Evolutionary conservation across 2,797 vertebrate species (phyloP), one percentile per base, ranked within the genome.

Genomic region (Sebastes trivittatus): DNA sequence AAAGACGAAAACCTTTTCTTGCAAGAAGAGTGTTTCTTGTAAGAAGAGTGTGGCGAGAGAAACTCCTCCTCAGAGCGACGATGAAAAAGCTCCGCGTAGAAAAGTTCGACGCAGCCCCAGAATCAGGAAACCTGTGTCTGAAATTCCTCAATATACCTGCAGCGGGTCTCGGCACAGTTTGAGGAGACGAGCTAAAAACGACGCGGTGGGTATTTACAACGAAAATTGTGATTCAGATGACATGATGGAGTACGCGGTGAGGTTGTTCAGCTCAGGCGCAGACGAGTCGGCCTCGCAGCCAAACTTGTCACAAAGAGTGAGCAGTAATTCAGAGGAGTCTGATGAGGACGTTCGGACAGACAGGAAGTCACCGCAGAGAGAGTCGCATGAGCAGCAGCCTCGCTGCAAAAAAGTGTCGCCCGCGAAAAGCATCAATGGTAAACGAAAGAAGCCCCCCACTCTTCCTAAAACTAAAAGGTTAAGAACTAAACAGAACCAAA

Each of bases 201-300:
- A 82, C 1, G 87, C 75, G 0, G 87, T 92, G 29, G 92, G 93
- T 0, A 92, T 94, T 6, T 94, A 94, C 9, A 92, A 92, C 5
- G 92, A 94, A 52, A 87, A 81, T 11, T 85, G 82, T 0, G 90
- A 93, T 36, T 94, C 92, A 0, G 94, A 91, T 0, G 89, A 91
- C n/a, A 8, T 86, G 56, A 71, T 92, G 54, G 91, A 90, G 42
- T 90, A 77, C 0, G 85, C 71, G 0, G 59, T 59, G 56, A 86
- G 72, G 75, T 6, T 84, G 71, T 91, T 79, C 59, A 92, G 81
- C 68, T 89, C 88, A 0, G 88, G 88, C 0, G 76, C 67, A 0
- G 90, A 87, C 0, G 78, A 93, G 13, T 61, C 87, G 0, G 25
- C 7, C 10, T 10, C 61, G 2, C 87, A 38, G 52, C 72, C 68